Base-by-base conservation (phyloP, 1,140 invertebrate species). In the Eufriesea mexicana region DNA sequence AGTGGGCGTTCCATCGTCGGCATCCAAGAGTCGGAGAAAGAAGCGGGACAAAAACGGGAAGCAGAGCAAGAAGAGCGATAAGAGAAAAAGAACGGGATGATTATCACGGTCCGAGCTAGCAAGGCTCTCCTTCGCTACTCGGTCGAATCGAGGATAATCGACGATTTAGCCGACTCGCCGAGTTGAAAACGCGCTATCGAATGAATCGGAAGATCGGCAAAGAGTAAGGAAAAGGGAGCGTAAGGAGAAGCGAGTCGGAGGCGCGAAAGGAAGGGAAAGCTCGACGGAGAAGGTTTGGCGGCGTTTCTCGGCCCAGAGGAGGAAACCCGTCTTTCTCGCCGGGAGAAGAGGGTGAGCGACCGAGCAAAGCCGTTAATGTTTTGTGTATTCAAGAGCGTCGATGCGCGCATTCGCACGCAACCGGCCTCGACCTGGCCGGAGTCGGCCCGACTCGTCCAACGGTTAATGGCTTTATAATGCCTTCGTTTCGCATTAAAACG, bases 401-500 rank as follows among this genome's bases (percentile, higher is more conserved):
- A 90, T 90, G 91, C 71, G 79, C 85, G 84, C 84, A 85, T 91
- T 90, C 77, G 86, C 92, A 92, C 91, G 90, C 91, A 90, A 91
- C 79, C 85, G 45, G 66, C 55, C 47, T 42, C 49, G 47, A 66
- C 8, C 57, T 25, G 42, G 45, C 12, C 23, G 57, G 45, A 25
- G 66, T 62, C 59, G n/a, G 25, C 45, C 49, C 77, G 83, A 74
- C 79, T 74, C 80, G 57, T 76, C 62, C 87, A 84, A 20, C 77
- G 61, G 72, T 88, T 93, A 93, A 93, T 93, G 92, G 87, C 85
- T 93, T 93, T 93, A 93, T 93, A 93, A 93, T 93, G 92, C 91
- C 91, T 92, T 93, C 86, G 92, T 93, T 91, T 86, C 89, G 86
- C 84, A 90, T 91, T 91, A 90, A 92, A 92, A 91, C 84, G 75